Evolutionary conservation across 2,888 invertebrate genomes (phyloP), one percentile per base, ranked within the genome.

Genomic region (Philereme vetulata): DNA sequence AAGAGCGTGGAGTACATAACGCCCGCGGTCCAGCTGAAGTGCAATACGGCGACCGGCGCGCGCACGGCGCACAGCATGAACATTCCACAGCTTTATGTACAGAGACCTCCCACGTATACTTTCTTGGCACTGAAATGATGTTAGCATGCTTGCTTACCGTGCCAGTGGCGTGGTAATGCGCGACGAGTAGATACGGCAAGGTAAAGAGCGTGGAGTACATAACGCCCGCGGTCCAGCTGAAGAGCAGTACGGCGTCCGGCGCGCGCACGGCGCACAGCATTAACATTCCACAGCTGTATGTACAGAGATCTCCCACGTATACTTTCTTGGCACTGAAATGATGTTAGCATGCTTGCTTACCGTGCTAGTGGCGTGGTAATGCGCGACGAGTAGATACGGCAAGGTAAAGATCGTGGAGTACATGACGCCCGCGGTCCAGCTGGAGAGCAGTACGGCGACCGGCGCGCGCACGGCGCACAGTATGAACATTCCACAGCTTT

Each of bases 161-260:
- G 34, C 51, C 96, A 62, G 95, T 95, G n/a, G 97, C 95, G 82
- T 99, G 98, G 83, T 98, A 99, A 81, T 97, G 97, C 4, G 99
- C 98, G 35, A 99, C 95, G 55, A 99, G 93, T 42, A 98, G 92
- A 80, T 98, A 99, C 1, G 98, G 98, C 97, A 99, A 97, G 7
- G 98, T 99, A 87, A 99, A 99, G 34, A 99, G 93, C 0, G 98
- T 98, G 9, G 98, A 98, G 86, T 99, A 99, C 98, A 98, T 98
- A 48, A 99, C 95, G 2, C 99, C 98, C 1, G 98, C 98, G 0
- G 97, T 96, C 94, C 98, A 97, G 68, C 98, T 98, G 84, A 98
- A 97, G 44, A 98, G 80, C 45, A 98, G 95, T n/a, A 98, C 97
- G 4, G 96, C 96, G 10, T 94, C 93, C 62, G 94, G 95, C 60